A percentile compares a stretch with the other conserved stretches of the same genome.
Conservation (phyloP, 1,140 invertebrate genomes). For the Drosophila chauvacae region DNA sequence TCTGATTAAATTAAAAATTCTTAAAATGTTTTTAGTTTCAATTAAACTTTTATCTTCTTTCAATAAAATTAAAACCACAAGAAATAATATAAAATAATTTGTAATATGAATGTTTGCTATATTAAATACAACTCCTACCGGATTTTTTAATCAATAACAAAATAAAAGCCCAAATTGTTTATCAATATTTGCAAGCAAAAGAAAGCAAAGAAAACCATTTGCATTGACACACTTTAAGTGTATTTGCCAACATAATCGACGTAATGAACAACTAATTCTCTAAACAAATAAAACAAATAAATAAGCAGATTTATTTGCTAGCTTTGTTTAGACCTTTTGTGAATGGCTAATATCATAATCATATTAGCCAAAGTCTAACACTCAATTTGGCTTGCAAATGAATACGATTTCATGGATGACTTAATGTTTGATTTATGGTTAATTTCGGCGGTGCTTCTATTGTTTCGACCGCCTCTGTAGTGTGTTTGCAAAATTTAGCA, state of each 20-base stretch:
- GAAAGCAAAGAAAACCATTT: neutral
- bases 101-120: too few relatives aligned
- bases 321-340: constrained; percentile 9
- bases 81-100: too few relatives aligned
- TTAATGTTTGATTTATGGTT: constrained; percentile 5
- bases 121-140: too few relatives aligned
- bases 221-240: neutral
- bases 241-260: neutral
- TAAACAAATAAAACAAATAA: neutral
- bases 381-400: constrained; percentile 2
- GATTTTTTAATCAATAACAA: too few relatives aligned
- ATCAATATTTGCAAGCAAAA: neutral
- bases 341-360: neutral
- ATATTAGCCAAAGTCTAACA: neutral
- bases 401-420: neutral
- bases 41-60: too few relatives aligned
- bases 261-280: too few relatives aligned
- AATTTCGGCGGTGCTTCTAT: constrained; percentile 1
- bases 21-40: too few relatives aligned
- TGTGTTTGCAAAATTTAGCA: constrained; percentile 40
- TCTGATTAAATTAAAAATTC: too few relatives aligned
- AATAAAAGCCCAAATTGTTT: neutral
- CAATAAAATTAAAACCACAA: too few relatives aligned
- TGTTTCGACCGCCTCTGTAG: constrained; percentile 17
- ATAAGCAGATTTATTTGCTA: neutral